Conservation (phyloP, 2,113 vertebrate species). For the Rhinoderma darwinii region DNA sequence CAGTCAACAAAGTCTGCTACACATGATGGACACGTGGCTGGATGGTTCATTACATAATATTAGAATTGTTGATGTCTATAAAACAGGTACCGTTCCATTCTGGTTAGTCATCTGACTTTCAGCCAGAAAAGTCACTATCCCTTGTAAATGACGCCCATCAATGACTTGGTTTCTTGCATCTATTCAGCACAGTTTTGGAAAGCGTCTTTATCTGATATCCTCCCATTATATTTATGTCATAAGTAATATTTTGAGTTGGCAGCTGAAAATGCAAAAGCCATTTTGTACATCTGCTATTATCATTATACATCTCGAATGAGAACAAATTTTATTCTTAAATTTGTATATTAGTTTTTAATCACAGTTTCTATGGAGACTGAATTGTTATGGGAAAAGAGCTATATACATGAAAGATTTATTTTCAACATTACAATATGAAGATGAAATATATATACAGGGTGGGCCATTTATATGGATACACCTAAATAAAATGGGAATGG, state of each 20-base stretch:
- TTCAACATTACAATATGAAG: neutral
- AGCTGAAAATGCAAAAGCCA: neutral
- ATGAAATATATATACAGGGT: constrained; percentile 3
- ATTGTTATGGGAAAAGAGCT: neutral
- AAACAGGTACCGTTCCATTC: neutral
- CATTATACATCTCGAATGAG: constrained; percentile 24
- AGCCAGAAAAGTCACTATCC: neutral
- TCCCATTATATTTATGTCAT: constrained; percentile 17
- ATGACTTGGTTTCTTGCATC: neutral
- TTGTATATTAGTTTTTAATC: neutral
- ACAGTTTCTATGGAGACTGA: constrained; percentile 14
- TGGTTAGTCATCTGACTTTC: neutral
- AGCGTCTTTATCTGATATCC: constrained; percentile 21
- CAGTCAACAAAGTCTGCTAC: no score
- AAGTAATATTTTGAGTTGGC: constrained; percentile 41
- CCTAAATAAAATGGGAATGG: no score
- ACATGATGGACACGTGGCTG: no score
- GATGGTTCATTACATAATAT: no score
- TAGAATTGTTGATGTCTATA: no score
- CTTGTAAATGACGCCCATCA: neutral
- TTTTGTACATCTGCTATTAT: constrained; percentile 42
- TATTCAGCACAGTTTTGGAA: neutral
- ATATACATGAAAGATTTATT: neutral
- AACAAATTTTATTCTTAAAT: neutral
- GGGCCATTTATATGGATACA: no score